Conservation (phyloP, 2,797 vertebrate genomes). For the Amniataba percoides region DNA sequence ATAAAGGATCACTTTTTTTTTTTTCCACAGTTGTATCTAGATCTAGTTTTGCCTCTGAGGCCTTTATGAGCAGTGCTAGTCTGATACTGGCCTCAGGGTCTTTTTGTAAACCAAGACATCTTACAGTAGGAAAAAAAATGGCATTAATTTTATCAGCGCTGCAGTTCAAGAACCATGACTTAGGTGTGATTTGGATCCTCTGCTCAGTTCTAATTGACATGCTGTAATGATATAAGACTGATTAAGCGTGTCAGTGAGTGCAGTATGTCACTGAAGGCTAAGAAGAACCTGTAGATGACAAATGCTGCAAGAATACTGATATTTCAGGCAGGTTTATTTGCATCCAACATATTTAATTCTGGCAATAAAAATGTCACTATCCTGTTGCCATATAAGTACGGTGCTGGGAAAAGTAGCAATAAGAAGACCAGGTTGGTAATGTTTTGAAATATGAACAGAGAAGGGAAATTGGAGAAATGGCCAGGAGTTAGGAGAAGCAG, state of each 20-base stretch:
- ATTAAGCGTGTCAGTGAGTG: constrained; percentile 55
- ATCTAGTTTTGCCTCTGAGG: constrained; percentile 1
- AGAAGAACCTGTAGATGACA: constrained; percentile 19
- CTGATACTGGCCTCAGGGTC: constrained; percentile 6
- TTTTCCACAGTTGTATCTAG: constrained; percentile 4
- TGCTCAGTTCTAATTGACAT: constrained; percentile 53
- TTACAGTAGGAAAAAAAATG: constrained; percentile 5
- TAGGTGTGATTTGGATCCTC: constrained; percentile 46
- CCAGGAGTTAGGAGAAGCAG: constrained; percentile 39
- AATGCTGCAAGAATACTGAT: constrained; percentile 53
- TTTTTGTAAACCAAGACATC: constrained; percentile 19
- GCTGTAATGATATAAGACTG: constrained; percentile 51
- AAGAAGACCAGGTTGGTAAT: constrained; percentile 32
- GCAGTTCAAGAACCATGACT: constrained; percentile 21
- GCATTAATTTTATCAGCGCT: background rate
- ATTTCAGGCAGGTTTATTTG: constrained; percentile 47
- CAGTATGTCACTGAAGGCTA: constrained; percentile 10
- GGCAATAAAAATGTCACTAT: constrained; percentile 65
- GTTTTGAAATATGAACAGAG: constrained; percentile 41
- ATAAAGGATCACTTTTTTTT: background rate
- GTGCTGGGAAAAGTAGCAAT: constrained; percentile 44
- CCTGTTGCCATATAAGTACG: constrained; percentile 35
- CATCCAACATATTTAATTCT: constrained; percentile 58
- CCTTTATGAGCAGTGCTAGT: constrained; percentile 5
- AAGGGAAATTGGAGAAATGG: constrained; percentile 57